These are phyloP conservation scores for Xestoiulus laeticollis DNA, from an alignment of 2,888 invertebrate species.

Conservation along the genomic window DNA sequence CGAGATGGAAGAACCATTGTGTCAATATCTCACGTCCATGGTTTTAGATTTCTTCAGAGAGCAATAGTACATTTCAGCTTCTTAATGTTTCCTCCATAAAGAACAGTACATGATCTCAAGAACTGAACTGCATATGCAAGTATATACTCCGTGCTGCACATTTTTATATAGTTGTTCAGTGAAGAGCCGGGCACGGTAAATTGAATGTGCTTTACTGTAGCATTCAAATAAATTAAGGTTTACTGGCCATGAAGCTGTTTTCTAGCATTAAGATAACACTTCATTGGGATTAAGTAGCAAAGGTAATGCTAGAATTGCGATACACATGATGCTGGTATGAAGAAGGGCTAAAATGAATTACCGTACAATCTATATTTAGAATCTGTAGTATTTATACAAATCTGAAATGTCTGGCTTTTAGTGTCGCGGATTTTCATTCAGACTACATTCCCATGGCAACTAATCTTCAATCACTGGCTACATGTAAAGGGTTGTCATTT, in stretches of 20 bases:
- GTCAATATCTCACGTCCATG: too few relatives aligned
- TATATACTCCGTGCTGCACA: too few relatives aligned
- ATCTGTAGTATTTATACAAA: background rate
- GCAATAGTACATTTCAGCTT: too few relatives aligned
- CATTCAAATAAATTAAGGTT: background rate
- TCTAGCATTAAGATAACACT: background rate
- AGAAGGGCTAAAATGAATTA: background rate
- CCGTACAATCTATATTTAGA: background rate
- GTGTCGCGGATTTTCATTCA: background rate
- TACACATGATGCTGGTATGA: background rate
- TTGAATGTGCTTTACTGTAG: background rate
- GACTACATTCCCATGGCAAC: constrained; percentile 1
- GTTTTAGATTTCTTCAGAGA: too few relatives aligned
- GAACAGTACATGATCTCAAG: too few relatives aligned
- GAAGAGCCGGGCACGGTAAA: background rate
- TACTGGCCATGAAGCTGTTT: background rate
- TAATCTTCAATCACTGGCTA: background rate
- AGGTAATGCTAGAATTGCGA: background rate
- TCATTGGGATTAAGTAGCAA: background rate
- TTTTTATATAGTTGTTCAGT: background rate
- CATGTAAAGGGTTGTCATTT: background rate
- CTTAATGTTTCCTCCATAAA: too few relatives aligned
- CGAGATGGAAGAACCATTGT: too few relatives aligned
- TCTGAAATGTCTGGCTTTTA: background rate
- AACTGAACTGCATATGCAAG: too few relatives aligned